phyloP scores from a whole-genome alignment of 2,113 vertebrate genomes.

The Atlantisia rogersi region DNA sequence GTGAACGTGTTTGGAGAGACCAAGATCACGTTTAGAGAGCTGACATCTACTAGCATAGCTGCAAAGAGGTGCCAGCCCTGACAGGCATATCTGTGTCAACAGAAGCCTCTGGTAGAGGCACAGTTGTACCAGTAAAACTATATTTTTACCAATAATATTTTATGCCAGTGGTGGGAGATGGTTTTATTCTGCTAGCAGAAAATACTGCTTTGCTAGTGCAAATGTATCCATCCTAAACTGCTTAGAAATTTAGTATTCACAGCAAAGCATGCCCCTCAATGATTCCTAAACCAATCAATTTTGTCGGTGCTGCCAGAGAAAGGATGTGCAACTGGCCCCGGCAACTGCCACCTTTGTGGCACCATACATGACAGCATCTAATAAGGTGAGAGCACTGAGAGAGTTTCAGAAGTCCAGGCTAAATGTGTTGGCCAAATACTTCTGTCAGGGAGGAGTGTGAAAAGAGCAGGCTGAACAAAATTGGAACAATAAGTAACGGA shows the following conservation, averaged over 20 bases:
- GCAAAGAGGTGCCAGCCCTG: constrained; percentile 20
- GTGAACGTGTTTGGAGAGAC: neutral
- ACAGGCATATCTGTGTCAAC: neutral
- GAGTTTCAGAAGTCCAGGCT: neutral
- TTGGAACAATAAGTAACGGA: neutral
- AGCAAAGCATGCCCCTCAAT: neutral
- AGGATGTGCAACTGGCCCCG: neutral
- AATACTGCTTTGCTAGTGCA: neutral
- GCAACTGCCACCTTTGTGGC: constrained; percentile 2
- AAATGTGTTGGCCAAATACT: constrained; percentile 11
- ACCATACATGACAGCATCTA: neutral
- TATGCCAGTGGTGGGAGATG: neutral
- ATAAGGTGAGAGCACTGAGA: neutral
- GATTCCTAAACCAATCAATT: constrained; percentile 25
- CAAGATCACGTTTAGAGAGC: neutral
- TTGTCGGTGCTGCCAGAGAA: constrained; percentile 1
- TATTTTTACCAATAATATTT: constrained; percentile 22
- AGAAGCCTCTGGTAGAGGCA: constrained; percentile 14
- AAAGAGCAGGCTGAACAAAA: neutral
- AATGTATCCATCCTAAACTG: neutral
- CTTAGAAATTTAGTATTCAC: constrained; percentile 17
- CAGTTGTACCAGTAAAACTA: neutral
- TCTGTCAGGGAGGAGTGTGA: neutral
- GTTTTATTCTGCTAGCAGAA: constrained; percentile 1
- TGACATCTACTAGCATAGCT: neutral